phyloP scores from a whole-genome alignment of 2,113 vertebrate species.

The Oenanthe melanoleuca region DNA sequence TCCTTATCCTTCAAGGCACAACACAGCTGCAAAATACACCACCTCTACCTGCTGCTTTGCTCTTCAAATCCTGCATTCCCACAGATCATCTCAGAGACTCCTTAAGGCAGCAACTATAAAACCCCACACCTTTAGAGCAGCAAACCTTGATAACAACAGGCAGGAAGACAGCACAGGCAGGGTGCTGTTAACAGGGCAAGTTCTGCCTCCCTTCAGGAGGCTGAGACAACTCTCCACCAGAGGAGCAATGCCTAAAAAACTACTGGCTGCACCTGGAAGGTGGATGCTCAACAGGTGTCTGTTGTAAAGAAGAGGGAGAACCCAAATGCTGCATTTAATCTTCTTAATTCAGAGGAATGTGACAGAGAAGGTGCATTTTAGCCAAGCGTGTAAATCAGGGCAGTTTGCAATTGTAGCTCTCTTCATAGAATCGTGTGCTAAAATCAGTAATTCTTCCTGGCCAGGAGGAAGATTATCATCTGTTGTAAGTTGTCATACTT shows the following conservation, averaged over 20 bases:
- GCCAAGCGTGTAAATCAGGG: neutral
- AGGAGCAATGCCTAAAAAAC: neutral
- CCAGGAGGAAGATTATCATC: constrained; percentile 59
- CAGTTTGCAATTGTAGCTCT: neutral
- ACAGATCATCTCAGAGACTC: neutral
- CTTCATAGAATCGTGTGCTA: neutral
- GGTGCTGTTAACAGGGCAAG: accelerated
- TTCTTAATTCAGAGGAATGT: neutral
- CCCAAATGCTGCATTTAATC: neutral
- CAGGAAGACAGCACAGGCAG: accelerated
- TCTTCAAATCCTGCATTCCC: neutral
- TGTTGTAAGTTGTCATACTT: constrained; percentile 55
- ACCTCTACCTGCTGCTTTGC: neutral
- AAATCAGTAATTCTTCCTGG: constrained; percentile 29
- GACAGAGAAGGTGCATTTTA: neutral
- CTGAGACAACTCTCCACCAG: accelerated
- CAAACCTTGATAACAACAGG: accelerated
- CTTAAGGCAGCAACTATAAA: neutral
- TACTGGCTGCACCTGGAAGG: neutral
- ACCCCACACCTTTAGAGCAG: accelerated
- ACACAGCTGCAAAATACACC: neutral
- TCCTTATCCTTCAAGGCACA: neutral
- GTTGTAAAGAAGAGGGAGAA: neutral
- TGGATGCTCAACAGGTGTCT: neutral
- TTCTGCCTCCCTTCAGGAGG: accelerated